These are phyloP conservation scores for Orchesella flavescens DNA, from an alignment of 2,888 invertebrate genomes.

Conservation along the genomic window DNA sequence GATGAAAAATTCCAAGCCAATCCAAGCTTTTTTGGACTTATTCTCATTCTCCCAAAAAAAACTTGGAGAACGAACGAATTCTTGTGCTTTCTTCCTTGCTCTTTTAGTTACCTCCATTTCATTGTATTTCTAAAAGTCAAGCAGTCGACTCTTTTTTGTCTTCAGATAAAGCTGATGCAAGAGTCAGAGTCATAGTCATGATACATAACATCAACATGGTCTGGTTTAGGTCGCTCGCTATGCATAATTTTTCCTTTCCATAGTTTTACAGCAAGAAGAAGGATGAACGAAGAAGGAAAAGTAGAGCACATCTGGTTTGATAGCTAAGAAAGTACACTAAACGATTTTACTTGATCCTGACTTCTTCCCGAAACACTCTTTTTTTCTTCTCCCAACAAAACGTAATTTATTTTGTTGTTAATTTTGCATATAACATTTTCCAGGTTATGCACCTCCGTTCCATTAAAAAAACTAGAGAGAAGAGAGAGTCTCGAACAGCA, in stretches of 20 bases:
- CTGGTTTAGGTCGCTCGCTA: too few relatives aligned
- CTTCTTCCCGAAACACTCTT: neutral
- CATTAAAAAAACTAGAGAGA: neutral
- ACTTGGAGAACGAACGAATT: constrained; percentile 9
- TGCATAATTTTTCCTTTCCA: neutral
- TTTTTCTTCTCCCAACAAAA: too few relatives aligned
- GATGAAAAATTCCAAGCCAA: constrained; percentile 32
- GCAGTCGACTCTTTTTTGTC: neutral
- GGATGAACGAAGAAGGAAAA: neutral
- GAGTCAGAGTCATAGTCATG: too few relatives aligned
- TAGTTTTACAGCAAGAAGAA: neutral
- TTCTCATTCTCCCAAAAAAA: neutral
- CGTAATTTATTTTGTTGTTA: constrained; percentile 28
- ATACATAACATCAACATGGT: neutral
- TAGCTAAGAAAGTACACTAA: neutral
- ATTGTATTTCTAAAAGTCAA: neutral
- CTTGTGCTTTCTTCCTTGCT: neutral
- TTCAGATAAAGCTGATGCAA: neutral
- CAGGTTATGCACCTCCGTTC: neutral
- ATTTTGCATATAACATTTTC: constrained; percentile 20
- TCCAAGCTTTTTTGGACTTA: constrained; percentile 4
- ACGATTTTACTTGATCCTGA: constrained; percentile 15
- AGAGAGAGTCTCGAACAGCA: too few relatives aligned
- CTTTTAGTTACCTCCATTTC: neutral
- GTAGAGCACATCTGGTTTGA: neutral